Evolutionary conservation across 2,113 vertebrate species (phyloP).

Genomic region (Bambusicola thoracicus): DNA sequence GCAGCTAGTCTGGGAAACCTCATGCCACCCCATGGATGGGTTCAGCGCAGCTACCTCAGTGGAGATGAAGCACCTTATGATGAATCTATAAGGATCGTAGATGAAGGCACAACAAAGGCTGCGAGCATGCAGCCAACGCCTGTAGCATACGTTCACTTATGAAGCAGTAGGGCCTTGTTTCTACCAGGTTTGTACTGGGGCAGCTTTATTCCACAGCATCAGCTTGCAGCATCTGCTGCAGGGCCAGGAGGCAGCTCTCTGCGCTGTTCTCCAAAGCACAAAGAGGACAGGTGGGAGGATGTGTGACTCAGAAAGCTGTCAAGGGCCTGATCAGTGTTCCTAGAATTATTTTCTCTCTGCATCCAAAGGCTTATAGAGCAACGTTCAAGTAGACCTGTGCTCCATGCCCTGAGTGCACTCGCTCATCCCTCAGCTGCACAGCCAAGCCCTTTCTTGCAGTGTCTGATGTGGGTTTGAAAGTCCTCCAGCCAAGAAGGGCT

Average conservation of each 20-base stretch:
- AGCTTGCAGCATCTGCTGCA: neutral
- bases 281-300: neutral
- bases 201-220: neutral
- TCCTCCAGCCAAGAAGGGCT: neutral
- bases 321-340: neutral
- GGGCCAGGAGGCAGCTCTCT: neutral
- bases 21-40: neutral
- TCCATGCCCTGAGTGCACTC: neutral
- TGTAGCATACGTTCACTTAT: neutral
- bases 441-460: neutral
- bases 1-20: neutral
- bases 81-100: neutral
- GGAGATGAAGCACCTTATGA: neutral
- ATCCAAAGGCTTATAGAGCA: neutral
- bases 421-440: neutral
- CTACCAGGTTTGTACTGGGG: neutral
- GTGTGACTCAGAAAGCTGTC: neutral
- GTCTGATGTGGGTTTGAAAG: constrained; percentile 22
- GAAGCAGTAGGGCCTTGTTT: neutral
- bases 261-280: neutral
- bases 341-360: neutral
- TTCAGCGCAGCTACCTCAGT: neutral
- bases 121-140: neutral
- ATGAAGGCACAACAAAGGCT: neutral
- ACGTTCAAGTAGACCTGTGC: neutral